These are phyloP conservation scores for Microctonus aethiopoides DNA, from an alignment of 2,888 invertebrate species.

Conservation along the genomic window DNA sequence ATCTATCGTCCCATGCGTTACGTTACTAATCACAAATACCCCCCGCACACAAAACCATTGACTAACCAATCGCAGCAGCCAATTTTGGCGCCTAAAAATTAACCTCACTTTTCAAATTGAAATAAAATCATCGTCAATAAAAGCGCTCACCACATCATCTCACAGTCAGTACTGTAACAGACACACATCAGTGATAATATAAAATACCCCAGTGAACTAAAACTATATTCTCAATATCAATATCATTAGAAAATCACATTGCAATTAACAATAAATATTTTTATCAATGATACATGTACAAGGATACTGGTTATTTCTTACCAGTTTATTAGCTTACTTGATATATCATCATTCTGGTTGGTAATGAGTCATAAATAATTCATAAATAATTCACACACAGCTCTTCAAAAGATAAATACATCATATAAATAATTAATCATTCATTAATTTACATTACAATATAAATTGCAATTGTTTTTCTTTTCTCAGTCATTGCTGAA, in stretches of 20 bases:
- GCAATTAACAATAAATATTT: not conserved
- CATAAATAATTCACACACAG: not conserved
- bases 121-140: not conserved
- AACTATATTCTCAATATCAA: not conserved
- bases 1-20: not conserved
- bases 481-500: conserved; percentile 34
- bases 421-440: not conserved
- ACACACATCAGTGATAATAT: not conserved
- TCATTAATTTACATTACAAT: not conserved
- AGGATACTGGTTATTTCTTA: conserved; percentile 19
- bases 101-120: not conserved
- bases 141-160: not conserved
- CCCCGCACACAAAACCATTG: not conserved
- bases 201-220: too few relatives aligned
- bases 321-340: conserved; percentile 6
- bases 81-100: not conserved
- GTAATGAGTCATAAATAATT: conserved; percentile 11
- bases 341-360: conserved; percentile 21
- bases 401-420: not conserved
- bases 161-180: not conserved
- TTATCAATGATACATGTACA: conserved; percentile 11
- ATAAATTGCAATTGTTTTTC: not conserved
- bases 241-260: not conserved
- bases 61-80: not conserved
- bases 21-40: not conserved